A percentile compares a stretch with the other conserved stretches of the same genome.
phyloP scores from a whole-genome alignment of 2,113 vertebrate genomes.

The Heterotilapia buettikoferi region DNA sequence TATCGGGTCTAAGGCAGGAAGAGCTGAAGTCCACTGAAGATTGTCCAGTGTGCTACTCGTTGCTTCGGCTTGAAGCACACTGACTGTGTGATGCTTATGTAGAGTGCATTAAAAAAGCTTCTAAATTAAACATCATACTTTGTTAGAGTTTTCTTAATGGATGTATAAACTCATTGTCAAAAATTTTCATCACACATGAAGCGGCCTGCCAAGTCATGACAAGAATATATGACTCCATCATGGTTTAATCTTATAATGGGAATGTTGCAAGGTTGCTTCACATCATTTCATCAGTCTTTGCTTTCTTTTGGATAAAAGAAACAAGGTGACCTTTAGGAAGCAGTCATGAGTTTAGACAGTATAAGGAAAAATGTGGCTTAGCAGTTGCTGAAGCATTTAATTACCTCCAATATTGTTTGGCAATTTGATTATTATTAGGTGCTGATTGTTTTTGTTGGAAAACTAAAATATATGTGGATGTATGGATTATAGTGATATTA shows the following conservation, averaged over 20 bases:
- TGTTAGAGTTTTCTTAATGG: background rate
- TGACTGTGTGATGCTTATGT: background rate
- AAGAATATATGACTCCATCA: background rate
- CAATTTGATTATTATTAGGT: background rate
- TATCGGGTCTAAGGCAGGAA: slow-evolving; percentile 14
- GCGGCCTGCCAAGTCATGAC: background rate
- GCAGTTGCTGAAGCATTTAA: background rate
- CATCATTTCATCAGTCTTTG: background rate
- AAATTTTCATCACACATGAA: background rate
- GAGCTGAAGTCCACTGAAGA: background rate
- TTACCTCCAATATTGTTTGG: background rate
- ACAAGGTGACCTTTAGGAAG: background rate
- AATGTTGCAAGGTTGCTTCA: background rate
- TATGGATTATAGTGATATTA: background rate
- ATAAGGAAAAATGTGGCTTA: background rate
- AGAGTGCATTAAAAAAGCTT: background rate
- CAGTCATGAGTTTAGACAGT: background rate
- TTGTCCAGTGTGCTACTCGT: background rate
- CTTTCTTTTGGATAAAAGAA: background rate
- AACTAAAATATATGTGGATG: background rate
- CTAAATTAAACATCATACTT: background rate
- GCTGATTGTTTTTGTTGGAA: background rate
- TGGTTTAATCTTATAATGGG: background rate
- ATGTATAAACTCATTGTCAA: background rate
- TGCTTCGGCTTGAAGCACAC: background rate